phyloP scores from a whole-genome alignment of 2,113 vertebrate genomes.

The Rhynchomys soricoides region DNA sequence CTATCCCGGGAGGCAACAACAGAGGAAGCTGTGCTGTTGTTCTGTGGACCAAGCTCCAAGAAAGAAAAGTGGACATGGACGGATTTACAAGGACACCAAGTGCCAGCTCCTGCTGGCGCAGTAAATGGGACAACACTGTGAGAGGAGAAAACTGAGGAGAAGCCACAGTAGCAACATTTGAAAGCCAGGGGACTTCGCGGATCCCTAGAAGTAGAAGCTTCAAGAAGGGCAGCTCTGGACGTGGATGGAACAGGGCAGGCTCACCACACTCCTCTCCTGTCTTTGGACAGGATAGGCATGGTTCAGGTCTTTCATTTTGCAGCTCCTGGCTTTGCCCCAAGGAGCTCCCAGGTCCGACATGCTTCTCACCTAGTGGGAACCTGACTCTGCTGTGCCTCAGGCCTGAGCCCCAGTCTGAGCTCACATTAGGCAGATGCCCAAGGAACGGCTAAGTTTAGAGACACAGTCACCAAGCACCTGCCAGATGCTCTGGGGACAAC shows the following conservation, averaged over 20 bases:
- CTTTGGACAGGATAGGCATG: not conserved
- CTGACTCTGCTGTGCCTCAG: not conserved
- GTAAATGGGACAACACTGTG: not conserved
- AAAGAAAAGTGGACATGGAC: not conserved
- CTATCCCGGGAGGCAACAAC: not conserved
- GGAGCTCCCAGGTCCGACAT: not conserved
- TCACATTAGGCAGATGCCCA: slow-evolving; percentile 17
- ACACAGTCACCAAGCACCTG: not conserved
- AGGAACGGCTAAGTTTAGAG: slow-evolving; percentile 60
- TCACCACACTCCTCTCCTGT: not conserved
- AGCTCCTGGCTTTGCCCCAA: not conserved
- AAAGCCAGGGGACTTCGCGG: not conserved
- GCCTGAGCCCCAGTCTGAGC: not conserved
- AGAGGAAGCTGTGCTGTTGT: not conserved
- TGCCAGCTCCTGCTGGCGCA: not conserved
- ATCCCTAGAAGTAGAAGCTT: not conserved
- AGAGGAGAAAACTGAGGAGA: not conserved
- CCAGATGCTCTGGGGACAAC: not conserved
- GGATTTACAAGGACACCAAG: no score
- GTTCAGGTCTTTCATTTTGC: not conserved
- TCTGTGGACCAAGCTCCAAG: not conserved
- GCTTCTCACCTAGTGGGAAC: not conserved
- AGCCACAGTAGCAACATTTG: no score
- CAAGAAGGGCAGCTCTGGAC: not conserved
- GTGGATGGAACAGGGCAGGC: not conserved